These are phyloP conservation scores for Aspidoscelis tigris DNA, from an alignment of 2,113 vertebrate genomes.

Conservation along the genomic window DNA sequence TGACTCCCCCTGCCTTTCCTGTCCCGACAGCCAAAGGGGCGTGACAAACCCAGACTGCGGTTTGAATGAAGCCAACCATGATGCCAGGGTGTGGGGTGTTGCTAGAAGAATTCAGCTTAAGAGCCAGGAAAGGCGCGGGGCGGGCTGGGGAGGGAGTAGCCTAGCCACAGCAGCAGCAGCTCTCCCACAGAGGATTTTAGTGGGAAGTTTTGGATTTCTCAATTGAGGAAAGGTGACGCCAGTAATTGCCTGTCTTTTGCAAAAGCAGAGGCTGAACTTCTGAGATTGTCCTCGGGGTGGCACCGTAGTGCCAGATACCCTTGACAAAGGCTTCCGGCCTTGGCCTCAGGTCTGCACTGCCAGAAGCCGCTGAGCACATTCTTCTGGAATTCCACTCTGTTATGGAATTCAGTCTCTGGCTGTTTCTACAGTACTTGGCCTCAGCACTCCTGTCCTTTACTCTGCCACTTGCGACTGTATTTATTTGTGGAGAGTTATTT, in stretches of 20 bases:
- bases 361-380: background rate
- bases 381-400: background rate
- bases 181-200: background rate
- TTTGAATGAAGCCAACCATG: constrained; percentile 4
- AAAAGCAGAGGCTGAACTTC: background rate
- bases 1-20: constrained; percentile 25
- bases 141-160: background rate
- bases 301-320: background rate
- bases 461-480: background rate
- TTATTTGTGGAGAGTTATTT: no score
- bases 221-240: background rate
- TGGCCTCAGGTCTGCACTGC: background rate
- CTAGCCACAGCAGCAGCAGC: background rate
- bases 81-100: background rate
- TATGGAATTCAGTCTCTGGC: background rate
- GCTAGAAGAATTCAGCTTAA: background rate
- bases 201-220: constrained; percentile 21
- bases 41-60: constrained; percentile 14
- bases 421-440: background rate
- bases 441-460: background rate
- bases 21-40: constrained; percentile 16
- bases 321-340: background rate
- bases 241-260: background rate
- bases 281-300: background rate
- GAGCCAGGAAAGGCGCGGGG: background rate